These are phyloP conservation scores for Promerops cafer DNA, from an alignment of 2,113 vertebrate species.

Conservation along the genomic window DNA sequence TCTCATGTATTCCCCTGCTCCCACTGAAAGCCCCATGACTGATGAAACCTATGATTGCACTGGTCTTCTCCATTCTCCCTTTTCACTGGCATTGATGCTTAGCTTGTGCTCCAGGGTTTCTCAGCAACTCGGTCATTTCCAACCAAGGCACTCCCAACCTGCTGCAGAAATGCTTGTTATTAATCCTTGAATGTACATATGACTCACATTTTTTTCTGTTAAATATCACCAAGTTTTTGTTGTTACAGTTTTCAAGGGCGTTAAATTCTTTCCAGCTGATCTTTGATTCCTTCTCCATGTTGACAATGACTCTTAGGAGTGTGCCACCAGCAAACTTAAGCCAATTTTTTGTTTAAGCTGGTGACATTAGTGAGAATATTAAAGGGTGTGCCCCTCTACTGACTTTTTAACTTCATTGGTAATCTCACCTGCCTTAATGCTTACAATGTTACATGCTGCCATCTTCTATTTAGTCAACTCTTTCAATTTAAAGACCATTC, in stretches of 20 bases:
- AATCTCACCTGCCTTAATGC: neutral
- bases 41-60: neutral
- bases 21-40: neutral
- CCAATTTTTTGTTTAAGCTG: neutral
- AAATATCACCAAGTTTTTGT: neutral
- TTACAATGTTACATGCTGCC: neutral
- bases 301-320: neutral
- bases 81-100: neutral
- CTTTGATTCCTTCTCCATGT: neutral
- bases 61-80: neutral
- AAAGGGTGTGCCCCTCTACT: neutral
- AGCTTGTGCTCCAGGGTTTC: neutral
- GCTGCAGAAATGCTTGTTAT: neutral
- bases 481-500: neutral
- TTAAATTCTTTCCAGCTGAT: neutral
- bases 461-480: neutral
- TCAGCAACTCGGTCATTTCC: neutral
- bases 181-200: neutral
- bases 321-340: neutral
- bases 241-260: rapidly evolving
- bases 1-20: neutral
- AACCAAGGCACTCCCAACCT: neutral
- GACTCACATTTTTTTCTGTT: neutral
- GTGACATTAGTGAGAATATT: neutral
- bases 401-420: neutral